phyloP scores from a whole-genome alignment of 2,797 vertebrate species.

The Siniperca scherzeri region DNA sequence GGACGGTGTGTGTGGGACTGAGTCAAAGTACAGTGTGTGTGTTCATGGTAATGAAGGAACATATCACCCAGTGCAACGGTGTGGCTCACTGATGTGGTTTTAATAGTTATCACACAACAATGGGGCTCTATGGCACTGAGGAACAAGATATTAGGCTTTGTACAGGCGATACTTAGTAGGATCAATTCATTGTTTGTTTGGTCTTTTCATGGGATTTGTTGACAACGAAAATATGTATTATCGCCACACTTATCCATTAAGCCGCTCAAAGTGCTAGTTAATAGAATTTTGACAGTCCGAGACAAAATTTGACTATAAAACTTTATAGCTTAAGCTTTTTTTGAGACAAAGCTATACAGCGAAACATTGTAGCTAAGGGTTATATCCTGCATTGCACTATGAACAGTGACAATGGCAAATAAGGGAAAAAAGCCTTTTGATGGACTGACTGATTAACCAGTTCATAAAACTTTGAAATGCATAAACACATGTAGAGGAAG shows the following conservation, averaged over 20 bases:
- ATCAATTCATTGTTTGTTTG: background rate
- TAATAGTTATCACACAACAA: background rate
- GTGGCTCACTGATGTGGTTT: background rate
- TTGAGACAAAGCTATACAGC: too few relatives aligned
- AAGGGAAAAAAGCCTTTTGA: background rate
- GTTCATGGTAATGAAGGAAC: background rate
- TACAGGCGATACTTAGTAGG: too few relatives aligned
- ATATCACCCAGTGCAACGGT: background rate
- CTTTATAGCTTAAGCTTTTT: too few relatives aligned
- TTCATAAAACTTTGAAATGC: background rate
- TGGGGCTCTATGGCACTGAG: background rate
- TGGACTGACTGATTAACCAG: background rate
- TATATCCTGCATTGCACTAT: background rate
- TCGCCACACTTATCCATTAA: background rate
- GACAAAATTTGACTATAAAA: too few relatives aligned
- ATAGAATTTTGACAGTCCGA: background rate
- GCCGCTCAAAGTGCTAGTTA: background rate
- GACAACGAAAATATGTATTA: background rate
- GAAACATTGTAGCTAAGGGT: background rate
- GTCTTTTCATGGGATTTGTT: background rate
- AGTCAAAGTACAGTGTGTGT: background rate
- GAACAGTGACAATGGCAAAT: background rate
- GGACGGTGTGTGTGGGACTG: background rate
- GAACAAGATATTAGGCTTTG: background rate
- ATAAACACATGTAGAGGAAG: background rate